Evolutionary conservation across 2,797 vertebrate genomes (phyloP), one percentile per base, ranked within the genome.

Genomic region (Ctenosaura bakeri): DNA sequence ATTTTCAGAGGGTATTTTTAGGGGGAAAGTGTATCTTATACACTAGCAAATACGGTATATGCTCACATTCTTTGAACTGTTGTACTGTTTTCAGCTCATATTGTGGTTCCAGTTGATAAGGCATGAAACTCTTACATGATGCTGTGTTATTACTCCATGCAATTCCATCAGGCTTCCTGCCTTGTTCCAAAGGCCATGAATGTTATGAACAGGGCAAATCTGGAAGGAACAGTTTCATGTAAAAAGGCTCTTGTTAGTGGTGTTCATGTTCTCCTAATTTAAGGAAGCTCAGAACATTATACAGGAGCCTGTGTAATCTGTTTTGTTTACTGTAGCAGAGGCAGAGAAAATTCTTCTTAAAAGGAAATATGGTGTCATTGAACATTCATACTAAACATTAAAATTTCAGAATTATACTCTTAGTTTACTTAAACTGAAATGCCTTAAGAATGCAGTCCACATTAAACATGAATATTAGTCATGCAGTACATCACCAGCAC

Each of bases 261-360:
- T 29, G 32, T 69, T 69, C 66, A 69, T 3, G 32, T 69, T 69
- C 32, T 32, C 20, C 66, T 13, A 69, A 69, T 13, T 69, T 69
- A 69, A 29, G 12, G 26, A 26, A 50, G 13, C 9, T 35, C 8
- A 16, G 29, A 74, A 12, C 0, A 1, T 83, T 76, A 42, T 29
- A 10, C 54, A 86, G 52, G 20, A 54, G 7, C 73, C 26, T 32
- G 26, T 52, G 24, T 42, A 14, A 14, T 66, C 35, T 54, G 13
- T 50, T 64, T 77, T 14, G 83, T n/a, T 32, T 35, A 2, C 56
- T 91, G 90, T 85, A 5, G 18, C 84, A 87, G 26, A 32, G 42
- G 42, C 35, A 46, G 50, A 22, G 6, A 66, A 38, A 4, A 54
- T 42, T 69, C 26, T 69, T 66, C 77, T 74, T 6, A 9, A 54